Evolutionary conservation across 2,113 vertebrate genomes (phyloP).

Genomic region (Emydura subglobosa): DNA sequence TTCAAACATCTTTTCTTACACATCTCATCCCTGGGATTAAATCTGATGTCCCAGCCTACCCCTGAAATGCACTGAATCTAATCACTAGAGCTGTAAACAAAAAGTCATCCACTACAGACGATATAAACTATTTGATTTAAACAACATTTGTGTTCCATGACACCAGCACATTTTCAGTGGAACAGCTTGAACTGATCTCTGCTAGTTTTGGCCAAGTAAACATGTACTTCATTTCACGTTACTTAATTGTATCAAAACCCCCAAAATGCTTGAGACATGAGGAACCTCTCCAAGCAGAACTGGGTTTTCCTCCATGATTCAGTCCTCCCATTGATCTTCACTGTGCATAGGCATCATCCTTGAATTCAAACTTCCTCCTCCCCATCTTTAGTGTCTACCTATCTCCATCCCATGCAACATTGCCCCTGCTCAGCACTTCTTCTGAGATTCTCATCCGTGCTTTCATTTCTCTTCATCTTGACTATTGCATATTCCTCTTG

Average conservation of each 20-base stretch:
- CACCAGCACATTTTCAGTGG: not conserved
- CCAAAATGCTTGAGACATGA: not conserved
- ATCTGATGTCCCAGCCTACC: not conserved
- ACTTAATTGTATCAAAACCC: not conserved
- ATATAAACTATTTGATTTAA: not conserved
- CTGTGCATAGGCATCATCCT: not conserved
- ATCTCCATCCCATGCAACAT: not conserved
- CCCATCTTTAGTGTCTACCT: not conserved
- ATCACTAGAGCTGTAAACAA: not conserved
- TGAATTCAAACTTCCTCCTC: not conserved
- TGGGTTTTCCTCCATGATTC: not conserved
- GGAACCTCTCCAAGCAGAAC: not conserved
- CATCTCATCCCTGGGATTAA: not conserved
- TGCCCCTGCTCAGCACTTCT: not conserved
- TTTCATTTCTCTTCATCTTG: not conserved
- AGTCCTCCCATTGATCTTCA: not conserved
- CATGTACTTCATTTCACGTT: not conserved
- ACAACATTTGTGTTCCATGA: not conserved
- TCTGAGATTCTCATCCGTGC: not conserved
- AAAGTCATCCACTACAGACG: not conserved
- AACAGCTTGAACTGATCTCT: not conserved
- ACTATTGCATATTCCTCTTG: not conserved
- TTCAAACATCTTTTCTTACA: not conserved
- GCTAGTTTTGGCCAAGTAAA: not conserved
- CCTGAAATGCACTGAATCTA: not conserved